phyloP scores from a whole-genome alignment of 35 echinoderm and acorn worm genomes.

The Ophioderma brevispina region DNA sequence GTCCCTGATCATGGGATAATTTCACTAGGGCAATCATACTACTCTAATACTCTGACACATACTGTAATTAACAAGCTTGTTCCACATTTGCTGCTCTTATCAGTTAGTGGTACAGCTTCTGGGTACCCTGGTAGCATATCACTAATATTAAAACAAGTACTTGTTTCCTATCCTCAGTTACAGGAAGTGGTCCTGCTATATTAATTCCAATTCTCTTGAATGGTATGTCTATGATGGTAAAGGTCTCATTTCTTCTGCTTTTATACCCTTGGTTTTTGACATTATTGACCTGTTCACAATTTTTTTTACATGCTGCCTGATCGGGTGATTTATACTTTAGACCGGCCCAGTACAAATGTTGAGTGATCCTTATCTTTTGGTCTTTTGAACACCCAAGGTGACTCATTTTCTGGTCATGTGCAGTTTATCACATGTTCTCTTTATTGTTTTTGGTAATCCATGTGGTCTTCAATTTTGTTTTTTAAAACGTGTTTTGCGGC shows the following conservation, averaged over 20 bases:
- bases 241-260: background rate
- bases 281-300: background rate
- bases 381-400: background rate
- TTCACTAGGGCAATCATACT: slow-evolving; percentile 22
- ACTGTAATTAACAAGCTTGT: background rate
- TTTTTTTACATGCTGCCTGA: background rate
- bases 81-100: background rate
- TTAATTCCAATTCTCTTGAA: no score
- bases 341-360: background rate
- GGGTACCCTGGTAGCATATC: background rate
- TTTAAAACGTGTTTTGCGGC: background rate
- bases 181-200: no score
- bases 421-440: background rate
- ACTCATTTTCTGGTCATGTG: background rate
- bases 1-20: slow-evolving; percentile 46
- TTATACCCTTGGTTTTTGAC: background rate
- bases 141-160: background rate
- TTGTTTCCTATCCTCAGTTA: background rate
- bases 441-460: background rate
- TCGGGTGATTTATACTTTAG: background rate
- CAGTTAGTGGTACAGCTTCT: background rate
- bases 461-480: background rate
- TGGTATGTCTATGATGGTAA: no score
- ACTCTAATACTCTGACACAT: background rate
- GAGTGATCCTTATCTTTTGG: background rate